Conservation (phyloP, 2,888 invertebrate genomes). For the Trissoscelio sp. region DNA sequence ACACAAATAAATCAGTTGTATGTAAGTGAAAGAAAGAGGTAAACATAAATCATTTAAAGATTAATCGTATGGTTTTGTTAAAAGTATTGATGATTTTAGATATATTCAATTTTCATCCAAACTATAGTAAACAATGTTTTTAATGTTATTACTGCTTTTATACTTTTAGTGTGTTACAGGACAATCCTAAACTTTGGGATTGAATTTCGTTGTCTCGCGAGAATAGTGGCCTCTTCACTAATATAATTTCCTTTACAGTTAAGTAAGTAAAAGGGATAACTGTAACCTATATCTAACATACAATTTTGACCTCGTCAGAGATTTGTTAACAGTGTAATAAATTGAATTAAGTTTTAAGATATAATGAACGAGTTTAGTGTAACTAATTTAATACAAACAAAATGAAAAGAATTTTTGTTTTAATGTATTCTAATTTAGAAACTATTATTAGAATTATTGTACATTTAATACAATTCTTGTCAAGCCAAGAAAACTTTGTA, state of each 20-base stretch:
- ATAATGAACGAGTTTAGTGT: background rate
- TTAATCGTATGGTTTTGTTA: background rate
- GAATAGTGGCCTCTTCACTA: slow-evolving; percentile 60
- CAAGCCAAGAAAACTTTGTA: too few species aligned
- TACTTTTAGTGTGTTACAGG: slow-evolving; percentile 45
- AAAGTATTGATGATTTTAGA: background rate
- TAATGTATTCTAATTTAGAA: too few species aligned
- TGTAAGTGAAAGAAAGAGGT: background rate
- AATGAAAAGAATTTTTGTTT: too few species aligned
- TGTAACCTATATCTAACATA: slow-evolving; percentile 54
- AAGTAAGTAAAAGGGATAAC: slow-evolving; percentile 61
- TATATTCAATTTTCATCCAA: background rate
- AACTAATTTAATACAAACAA: too few species aligned
- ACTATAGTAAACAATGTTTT: slow-evolving; percentile 20
- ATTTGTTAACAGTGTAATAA: slow-evolving; percentile 42
- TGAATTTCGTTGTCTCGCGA: slow-evolving; percentile 61
- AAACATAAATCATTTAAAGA: background rate
- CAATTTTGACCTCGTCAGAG: slow-evolving; percentile 38
- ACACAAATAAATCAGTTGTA: background rate
- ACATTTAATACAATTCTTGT: too few species aligned
- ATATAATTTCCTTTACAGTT: slow-evolving; percentile 65
- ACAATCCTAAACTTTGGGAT: slow-evolving; percentile 60
- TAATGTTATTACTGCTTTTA: slow-evolving; percentile 37
- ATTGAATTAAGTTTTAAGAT: slow-evolving; percentile 24
- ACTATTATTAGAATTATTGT: too few species aligned